Evolutionary conservation across 2,113 vertebrate species (phyloP).

Genomic region (Calidris pygmaea): DNA sequence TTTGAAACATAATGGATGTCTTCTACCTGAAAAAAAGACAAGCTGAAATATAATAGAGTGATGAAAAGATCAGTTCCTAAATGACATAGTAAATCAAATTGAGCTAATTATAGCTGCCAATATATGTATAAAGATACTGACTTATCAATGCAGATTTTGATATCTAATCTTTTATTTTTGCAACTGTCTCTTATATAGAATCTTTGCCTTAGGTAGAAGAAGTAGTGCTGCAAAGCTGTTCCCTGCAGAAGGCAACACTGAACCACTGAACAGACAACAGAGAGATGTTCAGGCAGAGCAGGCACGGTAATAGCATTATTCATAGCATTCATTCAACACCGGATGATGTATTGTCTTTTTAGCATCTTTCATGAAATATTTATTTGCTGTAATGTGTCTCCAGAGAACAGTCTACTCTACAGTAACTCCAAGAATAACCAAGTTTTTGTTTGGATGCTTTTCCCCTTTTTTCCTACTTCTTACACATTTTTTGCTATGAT

Average conservation of each 20-base stretch:
- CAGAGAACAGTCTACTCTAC: not conserved
- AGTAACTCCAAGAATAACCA: not conserved
- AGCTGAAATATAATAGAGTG: not conserved
- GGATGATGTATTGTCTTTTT: not conserved
- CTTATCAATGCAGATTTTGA: not conserved
- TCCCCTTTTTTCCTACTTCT: not conserved
- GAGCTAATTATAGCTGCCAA: not conserved
- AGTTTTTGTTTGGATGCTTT: not conserved
- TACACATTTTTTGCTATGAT: not conserved
- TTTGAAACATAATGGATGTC: not conserved
- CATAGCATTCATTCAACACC: not conserved
- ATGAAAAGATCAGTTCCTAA: not conserved
- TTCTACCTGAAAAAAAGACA: not conserved
- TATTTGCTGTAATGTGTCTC: constrained; percentile 29
- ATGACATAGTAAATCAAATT: not conserved
- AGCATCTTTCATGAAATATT: constrained; percentile 35
- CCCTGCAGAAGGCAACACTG: not conserved
- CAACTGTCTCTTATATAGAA: not conserved
- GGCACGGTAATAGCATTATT: not conserved
- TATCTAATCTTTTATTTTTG: not conserved
- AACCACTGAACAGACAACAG: not conserved
- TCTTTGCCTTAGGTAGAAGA: not conserved
- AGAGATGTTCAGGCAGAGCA: not conserved
- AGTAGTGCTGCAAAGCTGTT: not conserved
- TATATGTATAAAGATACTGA: not conserved